phyloP scores from a whole-genome alignment of 2,113 vertebrate genomes.

The Lamprologus callipterus region DNA sequence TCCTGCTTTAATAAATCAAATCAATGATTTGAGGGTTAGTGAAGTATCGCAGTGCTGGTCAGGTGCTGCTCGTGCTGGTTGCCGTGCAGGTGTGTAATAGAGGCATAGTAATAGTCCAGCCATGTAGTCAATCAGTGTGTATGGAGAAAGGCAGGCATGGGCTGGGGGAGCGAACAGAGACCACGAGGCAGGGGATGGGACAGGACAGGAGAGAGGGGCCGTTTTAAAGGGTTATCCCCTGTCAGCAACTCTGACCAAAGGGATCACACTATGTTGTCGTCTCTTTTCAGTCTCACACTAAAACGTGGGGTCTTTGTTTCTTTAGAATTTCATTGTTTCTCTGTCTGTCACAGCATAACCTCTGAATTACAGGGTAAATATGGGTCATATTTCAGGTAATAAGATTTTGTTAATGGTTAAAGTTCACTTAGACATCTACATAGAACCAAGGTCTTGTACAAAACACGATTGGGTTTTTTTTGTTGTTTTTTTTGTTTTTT shows the following conservation, averaged over 20 bases:
- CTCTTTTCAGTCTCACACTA: slow-evolving; percentile 70
- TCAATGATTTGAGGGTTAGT: not conserved
- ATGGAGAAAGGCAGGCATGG: slow-evolving; percentile 33
- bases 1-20: not conserved
- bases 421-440: not conserved
- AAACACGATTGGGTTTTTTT: accelerated
- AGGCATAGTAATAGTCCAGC: slow-evolving; percentile 7
- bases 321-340: slow-evolving; percentile 50
- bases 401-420: not conserved
- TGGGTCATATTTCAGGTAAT: slow-evolving; percentile 35
- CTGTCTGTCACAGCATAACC: slow-evolving; percentile 18
- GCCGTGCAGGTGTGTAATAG: slow-evolving; percentile 34
- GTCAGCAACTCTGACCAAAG: slow-evolving; percentile 80
- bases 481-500: accelerated
- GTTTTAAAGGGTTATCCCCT: slow-evolving; percentile 68
- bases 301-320: slow-evolving; percentile 61
- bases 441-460: not conserved
- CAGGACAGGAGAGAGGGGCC: slow-evolving; percentile 38
- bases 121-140: not conserved
- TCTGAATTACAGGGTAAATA: slow-evolving; percentile 31
- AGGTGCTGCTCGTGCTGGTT: slow-evolving; percentile 5
- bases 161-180: not conserved
- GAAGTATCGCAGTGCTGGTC: not conserved
- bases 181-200: slow-evolving; percentile 22
- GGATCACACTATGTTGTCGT: slow-evolving; percentile 63